Evolutionary conservation across 92 coral and sea anemone species (phyloP).

Genomic region (Muricea muricata): DNA sequence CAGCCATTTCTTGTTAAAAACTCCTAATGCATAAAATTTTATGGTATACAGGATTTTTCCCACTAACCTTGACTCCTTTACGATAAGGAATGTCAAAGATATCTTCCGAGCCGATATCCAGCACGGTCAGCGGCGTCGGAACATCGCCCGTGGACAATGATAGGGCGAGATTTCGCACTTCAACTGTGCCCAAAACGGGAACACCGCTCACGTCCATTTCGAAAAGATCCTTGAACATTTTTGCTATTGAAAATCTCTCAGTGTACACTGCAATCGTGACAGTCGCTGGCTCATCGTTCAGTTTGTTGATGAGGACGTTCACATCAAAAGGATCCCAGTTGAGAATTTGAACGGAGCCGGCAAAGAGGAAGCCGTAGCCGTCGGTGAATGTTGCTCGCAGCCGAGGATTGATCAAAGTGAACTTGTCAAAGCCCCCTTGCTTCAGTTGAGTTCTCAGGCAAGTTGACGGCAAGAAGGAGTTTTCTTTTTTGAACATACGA

Average conservation of each 20-base stretch:
- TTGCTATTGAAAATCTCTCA: neutral
- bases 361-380: constrained; percentile 26
- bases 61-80: neutral
- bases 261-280: constrained; percentile 29
- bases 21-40: too few relatives aligned
- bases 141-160: constrained; percentile 16
- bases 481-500: neutral
- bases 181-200: constrained; percentile 4
- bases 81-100: constrained; percentile 7
- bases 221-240: constrained; percentile 17
- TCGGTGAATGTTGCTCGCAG: neutral
- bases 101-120: constrained; percentile 23
- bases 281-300: neutral
- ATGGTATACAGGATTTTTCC: neutral
- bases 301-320: constrained; percentile 28
- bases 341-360: neutral
- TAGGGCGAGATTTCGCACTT: constrained; percentile 3
- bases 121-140: neutral
- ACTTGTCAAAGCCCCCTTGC: neutral
- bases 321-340: constrained; percentile 26
- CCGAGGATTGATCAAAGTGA: constrained; percentile 1
- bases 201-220: neutral
- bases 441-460: neutral
- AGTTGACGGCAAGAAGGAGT: constrained; percentile 3
- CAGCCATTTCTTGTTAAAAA: too few relatives aligned